Evolutionary conservation across 2,113 vertebrate genomes (phyloP).

Genomic region (Sterna hirundo): DNA sequence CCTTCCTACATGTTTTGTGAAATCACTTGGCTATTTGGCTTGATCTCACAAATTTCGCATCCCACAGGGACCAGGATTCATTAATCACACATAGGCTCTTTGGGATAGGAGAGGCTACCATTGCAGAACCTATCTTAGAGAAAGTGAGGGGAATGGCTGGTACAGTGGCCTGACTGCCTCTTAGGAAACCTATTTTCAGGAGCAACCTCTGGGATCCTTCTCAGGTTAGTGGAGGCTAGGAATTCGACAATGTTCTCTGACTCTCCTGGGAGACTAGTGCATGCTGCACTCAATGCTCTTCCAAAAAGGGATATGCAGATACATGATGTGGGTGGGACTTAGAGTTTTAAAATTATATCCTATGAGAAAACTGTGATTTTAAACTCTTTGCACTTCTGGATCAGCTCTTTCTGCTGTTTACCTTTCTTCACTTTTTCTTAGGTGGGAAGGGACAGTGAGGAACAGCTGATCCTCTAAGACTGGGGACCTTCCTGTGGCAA

Average conservation of each 20-base stretch:
- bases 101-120: slow-evolving; percentile 18
- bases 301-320: not conserved
- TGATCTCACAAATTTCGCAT: slow-evolving; percentile 3
- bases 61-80: not conserved
- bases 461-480: slow-evolving; percentile 58
- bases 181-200: slow-evolving; percentile 35
- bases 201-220: slow-evolving; percentile 2
- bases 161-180: not conserved
- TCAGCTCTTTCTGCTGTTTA: slow-evolving; percentile 64
- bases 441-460: slow-evolving; percentile 60
- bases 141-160: slow-evolving; percentile 8
- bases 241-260: not conserved
- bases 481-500: slow-evolving; percentile 51
- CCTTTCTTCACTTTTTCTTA: slow-evolving; percentile 60
- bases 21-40: not conserved
- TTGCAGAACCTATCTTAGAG: slow-evolving; percentile 24
- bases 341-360: not conserved
- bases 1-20: not conserved
- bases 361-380: not conserved
- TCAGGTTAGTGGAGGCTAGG: not conserved
- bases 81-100: slow-evolving; percentile 13
- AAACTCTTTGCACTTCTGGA: slow-evolving; percentile 1
- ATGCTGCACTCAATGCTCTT: not conserved
- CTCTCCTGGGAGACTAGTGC: not conserved
- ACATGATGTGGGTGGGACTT: not conserved